Evolutionary conservation across 1,140 invertebrate species (phyloP), one percentile per base, ranked within the genome.

Genomic region (Dufourea novaeangliae): DNA sequence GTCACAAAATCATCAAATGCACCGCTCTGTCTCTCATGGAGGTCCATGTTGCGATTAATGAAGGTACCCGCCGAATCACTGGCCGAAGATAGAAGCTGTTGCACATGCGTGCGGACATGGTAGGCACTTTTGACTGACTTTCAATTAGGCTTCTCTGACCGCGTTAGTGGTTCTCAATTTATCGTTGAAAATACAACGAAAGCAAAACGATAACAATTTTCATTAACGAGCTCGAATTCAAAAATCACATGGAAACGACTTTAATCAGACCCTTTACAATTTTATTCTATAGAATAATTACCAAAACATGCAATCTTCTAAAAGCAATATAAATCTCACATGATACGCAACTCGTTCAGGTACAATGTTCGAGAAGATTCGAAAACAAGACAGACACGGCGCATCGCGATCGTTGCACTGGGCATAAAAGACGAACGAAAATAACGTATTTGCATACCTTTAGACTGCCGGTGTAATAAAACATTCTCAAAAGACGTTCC

Each of bases 41-140:
- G 80, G 82, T 76, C 82, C 80, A 69, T 83, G 76, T 82, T 72
- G 79, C 82, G 83, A 86, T 87, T 87, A 87, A 87, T 83, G 86
- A 84, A 87, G 86, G 73, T 80, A 85, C 69, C n/a, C 72, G 85
- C 72, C 73, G 76, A 85, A 86, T 84, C 80, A 71, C 73, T 73
- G 74, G 61, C 44, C 69, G 61, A 72, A 86, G 70, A 80, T 82
- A 81, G 80, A 80, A 77, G 63, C 63, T 80, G 79, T 78, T 64
- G 79, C 74, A 52, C 70, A 61, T 67, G 32, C 41, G 70, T 59
- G 17, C 67, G 34, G 39, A 68, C 72, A 73, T 67, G 27, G 70
- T 72, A 74, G 70, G 59, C 83, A 72, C 81, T 76, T 84, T 79
- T 77, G 72, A 84, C 79, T 78, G 76, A 82, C 83, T 86, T 86